Conservation (phyloP, 2,888 invertebrate species). For the Apamea epomidion region DNA sequence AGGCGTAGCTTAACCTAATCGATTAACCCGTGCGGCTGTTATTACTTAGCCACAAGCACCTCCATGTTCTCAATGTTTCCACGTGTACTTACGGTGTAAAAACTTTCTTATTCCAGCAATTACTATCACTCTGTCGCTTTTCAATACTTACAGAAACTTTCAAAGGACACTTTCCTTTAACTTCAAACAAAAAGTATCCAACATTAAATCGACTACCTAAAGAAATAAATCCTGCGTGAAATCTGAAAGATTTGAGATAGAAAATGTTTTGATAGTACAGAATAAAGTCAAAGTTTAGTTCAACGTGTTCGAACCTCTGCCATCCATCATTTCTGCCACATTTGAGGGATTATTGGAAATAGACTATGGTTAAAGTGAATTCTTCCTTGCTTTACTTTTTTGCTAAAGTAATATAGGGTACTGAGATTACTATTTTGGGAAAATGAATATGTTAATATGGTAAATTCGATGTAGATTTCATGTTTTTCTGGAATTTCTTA, state of each 20-base stretch:
- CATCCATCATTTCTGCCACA: constrained; percentile 59
- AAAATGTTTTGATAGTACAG: constrained; percentile 44
- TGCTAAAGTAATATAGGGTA: neutral
- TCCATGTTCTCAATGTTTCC: neutral
- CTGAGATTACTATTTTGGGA: neutral
- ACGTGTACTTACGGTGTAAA: neutral
- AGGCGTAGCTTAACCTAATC: neutral
- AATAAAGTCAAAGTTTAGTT: constrained; percentile 38
- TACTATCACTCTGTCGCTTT: neutral
- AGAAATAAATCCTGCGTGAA: constrained; percentile 33
- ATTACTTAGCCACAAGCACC: neutral
- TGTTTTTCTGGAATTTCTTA: neutral
- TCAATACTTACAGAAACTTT: constrained; percentile 26
- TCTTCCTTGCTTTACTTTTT: constrained; percentile 2
- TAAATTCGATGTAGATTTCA: neutral
- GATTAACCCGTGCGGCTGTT: neutral
- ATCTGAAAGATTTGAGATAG: constrained; percentile 41
- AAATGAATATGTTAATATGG: neutral
- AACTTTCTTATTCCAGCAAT: neutral
- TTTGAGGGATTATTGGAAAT: constrained; percentile 52
- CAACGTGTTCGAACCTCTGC: constrained; percentile 17
- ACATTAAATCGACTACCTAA: constrained; percentile 43
- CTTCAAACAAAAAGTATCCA: constrained; percentile 31
- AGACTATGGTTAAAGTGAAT: constrained; percentile 28
- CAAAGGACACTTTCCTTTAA: constrained; percentile 5